These are phyloP conservation scores for Perca flavescens DNA, from an alignment of 2,113 vertebrate species.

Conservation along the genomic window DNA sequence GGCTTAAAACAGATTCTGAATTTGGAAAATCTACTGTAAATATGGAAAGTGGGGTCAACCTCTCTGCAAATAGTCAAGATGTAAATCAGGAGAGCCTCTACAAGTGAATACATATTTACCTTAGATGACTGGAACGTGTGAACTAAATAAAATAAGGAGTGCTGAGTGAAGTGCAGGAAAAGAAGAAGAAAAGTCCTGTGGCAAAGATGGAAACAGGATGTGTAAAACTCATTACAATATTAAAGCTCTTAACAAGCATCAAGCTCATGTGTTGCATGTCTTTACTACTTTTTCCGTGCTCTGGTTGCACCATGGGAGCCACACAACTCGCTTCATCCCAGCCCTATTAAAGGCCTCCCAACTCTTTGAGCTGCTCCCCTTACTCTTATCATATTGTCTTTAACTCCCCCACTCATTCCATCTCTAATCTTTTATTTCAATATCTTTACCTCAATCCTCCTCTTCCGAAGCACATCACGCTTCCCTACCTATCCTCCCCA, in stretches of 20 bases:
- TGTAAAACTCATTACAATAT: slow-evolving; percentile 51
- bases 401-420: slow-evolving; percentile 25
- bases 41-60: not conserved
- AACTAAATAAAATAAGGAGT: slow-evolving; percentile 1
- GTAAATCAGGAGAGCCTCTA: not conserved
- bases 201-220: slow-evolving; percentile 56
- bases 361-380: not conserved
- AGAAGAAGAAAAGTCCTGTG: slow-evolving; percentile 5
- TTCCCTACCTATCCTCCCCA: not conserved
- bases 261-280: slow-evolving; percentile 48
- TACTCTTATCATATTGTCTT: slow-evolving; percentile 17
- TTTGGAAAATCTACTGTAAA: slow-evolving; percentile 7
- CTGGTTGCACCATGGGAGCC: slow-evolving; percentile 24
- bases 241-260: slow-evolving; percentile 62
- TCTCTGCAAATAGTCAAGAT: not conserved
- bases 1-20: not conserved
- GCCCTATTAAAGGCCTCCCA: slow-evolving; percentile 26
- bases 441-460: not conserved
- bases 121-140: slow-evolving; percentile 22
- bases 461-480: not conserved
- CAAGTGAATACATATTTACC: slow-evolving; percentile 8
- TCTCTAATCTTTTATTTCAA: slow-evolving; percentile 26
- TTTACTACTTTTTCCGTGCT: slow-evolving; percentile 78
- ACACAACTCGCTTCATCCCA: slow-evolving; percentile 14
- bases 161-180: slow-evolving; percentile 8